phyloP scores from a whole-genome alignment of 2,797 vertebrate species.

The Limnodromus scolopaceus region DNA sequence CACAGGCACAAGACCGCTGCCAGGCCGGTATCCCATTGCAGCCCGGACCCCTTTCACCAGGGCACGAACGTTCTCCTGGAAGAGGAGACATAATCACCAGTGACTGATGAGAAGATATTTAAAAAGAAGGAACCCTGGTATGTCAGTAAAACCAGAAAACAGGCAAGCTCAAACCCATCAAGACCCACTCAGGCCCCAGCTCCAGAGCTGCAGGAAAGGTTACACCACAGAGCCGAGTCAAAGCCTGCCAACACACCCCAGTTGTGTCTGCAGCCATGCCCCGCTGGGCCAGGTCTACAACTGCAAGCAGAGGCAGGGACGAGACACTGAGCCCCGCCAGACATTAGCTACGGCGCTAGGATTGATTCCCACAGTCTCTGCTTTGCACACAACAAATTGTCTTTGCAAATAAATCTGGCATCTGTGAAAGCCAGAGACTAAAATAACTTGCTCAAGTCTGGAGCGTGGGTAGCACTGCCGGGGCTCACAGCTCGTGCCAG shows the following conservation, averaged over 20 bases:
- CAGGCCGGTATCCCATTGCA: conserved; percentile 89
- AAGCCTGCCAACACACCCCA: not conserved
- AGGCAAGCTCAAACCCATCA: not conserved
- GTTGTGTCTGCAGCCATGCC: not conserved
- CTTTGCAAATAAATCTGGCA: conserved; percentile 32
- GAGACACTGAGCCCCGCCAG: not conserved
- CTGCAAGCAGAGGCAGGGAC: not conserved
- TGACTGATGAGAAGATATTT: accelerated
- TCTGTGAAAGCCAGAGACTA: conserved; percentile 18
- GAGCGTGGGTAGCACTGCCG: not conserved
- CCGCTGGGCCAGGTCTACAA: not conserved
- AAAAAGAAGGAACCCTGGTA: not conserved
- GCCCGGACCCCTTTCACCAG: conserved; percentile 90
- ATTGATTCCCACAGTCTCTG: conserved; percentile 1
- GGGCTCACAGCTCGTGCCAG: not conserved
- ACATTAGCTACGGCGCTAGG: not conserved
- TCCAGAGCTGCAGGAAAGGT: not conserved
- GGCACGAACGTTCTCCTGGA: conserved; percentile 91
- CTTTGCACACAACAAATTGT: not conserved
- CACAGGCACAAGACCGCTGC: conserved; percentile 72
- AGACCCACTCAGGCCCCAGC: not conserved
- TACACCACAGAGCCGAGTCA: accelerated
- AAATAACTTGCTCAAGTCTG: conserved; percentile 44
- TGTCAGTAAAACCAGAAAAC: not conserved
- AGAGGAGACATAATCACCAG: not conserved